Percentiles rank a stretch among this genome's conserved stretches.
phyloP scores from a whole-genome alignment of 2,797 vertebrate species.

The Merluccius polli region DNA sequence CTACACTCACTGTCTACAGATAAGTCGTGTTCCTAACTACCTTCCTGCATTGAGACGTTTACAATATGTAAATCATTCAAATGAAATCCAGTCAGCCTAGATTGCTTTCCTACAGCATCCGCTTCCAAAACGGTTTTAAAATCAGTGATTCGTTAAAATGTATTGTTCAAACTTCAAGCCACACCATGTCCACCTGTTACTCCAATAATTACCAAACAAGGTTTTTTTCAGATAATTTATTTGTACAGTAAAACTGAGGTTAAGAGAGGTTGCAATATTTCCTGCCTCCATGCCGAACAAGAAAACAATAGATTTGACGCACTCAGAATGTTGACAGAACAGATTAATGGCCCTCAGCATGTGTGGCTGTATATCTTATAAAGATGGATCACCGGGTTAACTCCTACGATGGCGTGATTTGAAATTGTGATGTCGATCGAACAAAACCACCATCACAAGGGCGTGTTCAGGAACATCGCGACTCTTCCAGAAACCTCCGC shows the following conservation, averaged over 20 bases:
- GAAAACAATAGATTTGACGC: not conserved
- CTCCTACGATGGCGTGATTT: not conserved
- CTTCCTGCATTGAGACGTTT: too few species aligned
- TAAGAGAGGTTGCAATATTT: not conserved
- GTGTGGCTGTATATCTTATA: not conserved
- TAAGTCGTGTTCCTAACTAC: too few species aligned
- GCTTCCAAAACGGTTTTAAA: not conserved
- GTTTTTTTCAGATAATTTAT: constrained; percentile 69
- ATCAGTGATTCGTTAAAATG: not conserved
- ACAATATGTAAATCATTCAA: too few species aligned
- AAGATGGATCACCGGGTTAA: not conserved
- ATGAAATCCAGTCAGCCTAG: not conserved
- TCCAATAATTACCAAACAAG: constrained; percentile 4
- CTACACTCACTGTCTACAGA: too few species aligned
- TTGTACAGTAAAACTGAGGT: constrained; percentile 69
- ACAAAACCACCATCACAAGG: not conserved
- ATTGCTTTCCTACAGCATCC: too few species aligned
- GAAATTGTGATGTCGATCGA: not conserved
- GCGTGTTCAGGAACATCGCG: constrained; percentile 48
- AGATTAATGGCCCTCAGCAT: not conserved
- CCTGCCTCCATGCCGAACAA: not conserved
- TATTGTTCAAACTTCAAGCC: not conserved
- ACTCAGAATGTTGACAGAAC: not conserved
- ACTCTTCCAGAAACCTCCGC: constrained; percentile 16
- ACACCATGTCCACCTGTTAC: not conserved